A percentile compares a stretch with the other conserved stretches of the same genome.
Conservation (phyloP, 2,113 vertebrate species). For the human (Homo sapiens) region DNA sequence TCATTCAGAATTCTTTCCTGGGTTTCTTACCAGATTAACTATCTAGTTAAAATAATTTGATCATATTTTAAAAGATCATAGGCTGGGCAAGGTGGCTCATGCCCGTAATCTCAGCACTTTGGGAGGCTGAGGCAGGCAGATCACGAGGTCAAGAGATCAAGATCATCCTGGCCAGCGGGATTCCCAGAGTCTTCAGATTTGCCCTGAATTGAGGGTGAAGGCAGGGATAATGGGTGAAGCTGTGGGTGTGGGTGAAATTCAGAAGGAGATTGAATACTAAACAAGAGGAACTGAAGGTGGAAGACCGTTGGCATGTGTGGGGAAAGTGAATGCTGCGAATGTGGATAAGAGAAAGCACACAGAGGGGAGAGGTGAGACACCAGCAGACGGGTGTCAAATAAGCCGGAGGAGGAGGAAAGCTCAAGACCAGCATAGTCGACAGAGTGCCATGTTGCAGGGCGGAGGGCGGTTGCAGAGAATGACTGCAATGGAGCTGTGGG, state of each 20-base stretch:
- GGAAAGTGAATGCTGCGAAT: not conserved
- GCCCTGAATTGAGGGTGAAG: constrained; percentile 51
- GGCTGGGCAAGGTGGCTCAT: too few species aligned
- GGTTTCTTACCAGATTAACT: constrained; percentile 11
- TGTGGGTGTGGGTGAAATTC: constrained; percentile 61
- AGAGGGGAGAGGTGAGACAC: not conserved
- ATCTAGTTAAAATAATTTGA: not conserved
- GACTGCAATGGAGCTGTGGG: accelerated
- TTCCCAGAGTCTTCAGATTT: constrained; percentile 61
- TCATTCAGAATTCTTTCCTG: constrained; percentile 21
- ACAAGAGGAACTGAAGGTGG: not conserved
- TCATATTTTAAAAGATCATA: not conserved
- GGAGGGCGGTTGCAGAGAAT: not conserved
- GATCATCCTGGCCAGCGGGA: not conserved
- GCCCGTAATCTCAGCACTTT: too few species aligned
- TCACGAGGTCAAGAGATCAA: too few species aligned
- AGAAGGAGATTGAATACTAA: constrained; percentile 46
- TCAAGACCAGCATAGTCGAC: not conserved
- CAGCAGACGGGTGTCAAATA: not conserved
- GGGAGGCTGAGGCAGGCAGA: too few species aligned
- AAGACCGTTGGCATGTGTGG: not conserved
- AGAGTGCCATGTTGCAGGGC: not conserved
- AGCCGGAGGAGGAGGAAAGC: not conserved
- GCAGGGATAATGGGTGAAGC: constrained; percentile 36
- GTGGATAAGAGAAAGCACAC: not conserved